Percentiles rank a stretch among this genome's conserved stretches.
Conservation (phyloP, 2,888 invertebrate genomes). For the Dilophus febrilis region DNA sequence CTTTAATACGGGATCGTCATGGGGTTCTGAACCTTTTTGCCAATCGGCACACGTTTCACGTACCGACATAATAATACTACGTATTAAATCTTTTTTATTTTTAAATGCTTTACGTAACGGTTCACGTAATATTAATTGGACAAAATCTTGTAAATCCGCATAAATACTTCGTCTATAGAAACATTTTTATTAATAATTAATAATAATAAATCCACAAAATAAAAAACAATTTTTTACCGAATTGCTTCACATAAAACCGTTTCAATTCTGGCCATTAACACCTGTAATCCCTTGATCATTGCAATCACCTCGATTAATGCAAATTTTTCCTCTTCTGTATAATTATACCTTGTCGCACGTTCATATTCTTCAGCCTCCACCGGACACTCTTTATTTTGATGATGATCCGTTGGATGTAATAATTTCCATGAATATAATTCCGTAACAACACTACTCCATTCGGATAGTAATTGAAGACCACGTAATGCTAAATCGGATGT, state of each 20-base stretch:
- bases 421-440: slow-evolving; percentile 97
- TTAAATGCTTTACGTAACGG: slow-evolving; percentile 92
- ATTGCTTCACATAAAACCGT: slow-evolving; percentile 88
- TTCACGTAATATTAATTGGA: slow-evolving; percentile 74
- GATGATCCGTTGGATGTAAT: slow-evolving; percentile 92
- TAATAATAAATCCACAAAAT: too few relatives aligned
- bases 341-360: slow-evolving; percentile 92
- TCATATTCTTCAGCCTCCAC: slow-evolving; percentile 97
- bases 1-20: slow-evolving; percentile 77
- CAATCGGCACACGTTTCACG: slow-evolving; percentile 96
- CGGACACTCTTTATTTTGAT: slow-evolving; percentile 87
- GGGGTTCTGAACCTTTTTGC: slow-evolving; percentile 79
- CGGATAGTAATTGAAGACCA: slow-evolving; percentile 82
- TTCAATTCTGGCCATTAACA: slow-evolving; percentile 93
- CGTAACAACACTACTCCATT: slow-evolving; percentile 94
- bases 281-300: slow-evolving; percentile 97
- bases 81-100: slow-evolving; percentile 89
- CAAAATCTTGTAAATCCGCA: slow-evolving; percentile 92
- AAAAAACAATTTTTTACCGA: neutral
- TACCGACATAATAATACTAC: slow-evolving; percentile 92
- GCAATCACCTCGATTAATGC: slow-evolving; percentile 96
- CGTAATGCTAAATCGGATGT: slow-evolving; percentile 80
- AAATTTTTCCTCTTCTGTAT: slow-evolving; percentile 92
- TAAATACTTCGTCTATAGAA: slow-evolving; percentile 64
- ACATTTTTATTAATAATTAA: slow-evolving; percentile 33